Base-by-base conservation (phyloP, 2,888 invertebrate species). In the Aproaerema taeniolella region DNA sequence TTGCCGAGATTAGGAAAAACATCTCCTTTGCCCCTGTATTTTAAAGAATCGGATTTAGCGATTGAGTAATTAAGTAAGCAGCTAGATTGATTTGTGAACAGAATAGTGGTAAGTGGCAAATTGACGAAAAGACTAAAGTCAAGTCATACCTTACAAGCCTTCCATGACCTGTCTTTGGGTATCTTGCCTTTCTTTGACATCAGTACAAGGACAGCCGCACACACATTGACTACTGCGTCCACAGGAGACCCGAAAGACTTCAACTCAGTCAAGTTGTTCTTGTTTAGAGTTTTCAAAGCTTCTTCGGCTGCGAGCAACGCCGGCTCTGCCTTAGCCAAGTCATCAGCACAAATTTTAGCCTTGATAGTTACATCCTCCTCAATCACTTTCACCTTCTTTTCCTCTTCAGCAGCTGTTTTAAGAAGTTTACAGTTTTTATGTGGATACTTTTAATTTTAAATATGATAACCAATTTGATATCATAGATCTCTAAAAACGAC, bases 181-280 rank as follows among this genome's bases (percentile, higher is more conserved):
- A 97, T 88, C 76, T 95, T 95, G 2, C 95, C 95, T 64, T 91
- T 93, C 42, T 90, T 89, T 0, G 94, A 88, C 56, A 97, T 91
- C n/a, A 98, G 81, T 2, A 96, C 95, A 52, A 96, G 88, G 2
- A 97, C 97, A 5, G 96, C 97, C 1, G 95, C 93, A 6, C 92
- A 91, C 0, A 97, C 97, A 55, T 91, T 93, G 1, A 94, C 92
- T 0, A 97, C 97, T 38, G 95, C 95, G 29, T 92, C 91, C 0
- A 96, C 96, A 2, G 98, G 98, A 2, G 95, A 91, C 1, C 96
- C 95, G 70, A 98, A 97, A 0, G 97, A 96, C 69, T 97, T 97
- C 64, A 98, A 76, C 79, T 98, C 98, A 0, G 97, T 97, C 50
- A 98, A 78, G 71, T 98, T 98, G 62, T 91, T 93, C 85, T 98